Conservation (phyloP, 1,140 invertebrate genomes). For the Subanguina moxae region DNA sequence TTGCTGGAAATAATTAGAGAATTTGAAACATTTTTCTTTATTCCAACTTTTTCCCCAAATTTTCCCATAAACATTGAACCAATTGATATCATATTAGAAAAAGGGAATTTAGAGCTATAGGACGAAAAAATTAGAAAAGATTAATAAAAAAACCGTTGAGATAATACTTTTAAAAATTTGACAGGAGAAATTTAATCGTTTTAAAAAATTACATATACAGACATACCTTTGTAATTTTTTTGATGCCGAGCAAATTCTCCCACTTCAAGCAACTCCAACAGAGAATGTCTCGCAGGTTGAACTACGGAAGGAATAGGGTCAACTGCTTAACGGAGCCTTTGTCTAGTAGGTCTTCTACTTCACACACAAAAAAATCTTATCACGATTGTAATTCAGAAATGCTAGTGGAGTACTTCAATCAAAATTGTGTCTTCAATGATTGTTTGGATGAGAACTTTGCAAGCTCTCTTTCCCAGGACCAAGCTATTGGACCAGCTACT, state of each 20-base stretch:
- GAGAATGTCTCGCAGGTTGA: conserved; percentile 18
- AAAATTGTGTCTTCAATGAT: conserved; percentile 32
- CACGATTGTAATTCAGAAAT: conserved; percentile 38
- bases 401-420: conserved; percentile 51
- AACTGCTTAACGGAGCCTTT: conserved; percentile 21
- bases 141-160: too few species aligned
- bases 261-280: conserved; percentile 22
- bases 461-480: conserved; percentile 15
- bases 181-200: too few species aligned
- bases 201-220: too few species aligned
- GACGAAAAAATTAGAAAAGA: too few species aligned
- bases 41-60: too few species aligned
- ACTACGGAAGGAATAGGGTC: conserved; percentile 7
- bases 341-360: conserved; percentile 14
- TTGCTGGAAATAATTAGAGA: too few species aligned
- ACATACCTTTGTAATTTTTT: background rate
- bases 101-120: too few species aligned
- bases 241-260: conserved; percentile 28
- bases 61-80: too few species aligned
- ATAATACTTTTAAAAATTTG: too few species aligned
- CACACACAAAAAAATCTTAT: conserved; percentile 10
- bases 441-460: conserved; percentile 44
- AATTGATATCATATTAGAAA: too few species aligned
- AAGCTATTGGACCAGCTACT: conserved; percentile 44
- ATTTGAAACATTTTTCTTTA: too few species aligned